These are phyloP conservation scores for Agelastica alni DNA, from an alignment of 2,888 invertebrate genomes.

Conservation along the genomic window DNA sequence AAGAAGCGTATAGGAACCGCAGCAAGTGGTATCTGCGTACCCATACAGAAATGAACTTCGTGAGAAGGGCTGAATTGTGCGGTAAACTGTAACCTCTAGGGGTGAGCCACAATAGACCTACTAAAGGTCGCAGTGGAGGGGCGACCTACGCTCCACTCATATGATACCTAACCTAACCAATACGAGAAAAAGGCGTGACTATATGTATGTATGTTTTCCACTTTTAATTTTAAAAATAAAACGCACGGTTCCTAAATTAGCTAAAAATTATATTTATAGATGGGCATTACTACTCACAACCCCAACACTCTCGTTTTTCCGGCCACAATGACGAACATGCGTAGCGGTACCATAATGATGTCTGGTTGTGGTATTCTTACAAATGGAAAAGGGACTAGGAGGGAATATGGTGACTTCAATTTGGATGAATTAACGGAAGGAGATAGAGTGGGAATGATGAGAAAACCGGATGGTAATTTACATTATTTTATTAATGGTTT, in stretches of 20 bases:
- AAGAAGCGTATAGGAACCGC: too few species aligned
- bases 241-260: neutral
- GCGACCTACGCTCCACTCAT: too few species aligned
- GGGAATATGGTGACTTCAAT: slow-evolving; percentile 93
- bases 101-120: too few species aligned
- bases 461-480: slow-evolving; percentile 80
- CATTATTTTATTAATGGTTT: slow-evolving; percentile 93
- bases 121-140: too few species aligned
- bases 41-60: too few species aligned
- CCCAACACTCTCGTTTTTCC: slow-evolving; percentile 89
- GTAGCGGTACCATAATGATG: slow-evolving; percentile 92
- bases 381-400: slow-evolving; percentile 90
- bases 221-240: neutral
- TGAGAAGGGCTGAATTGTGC: too few species aligned
- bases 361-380: slow-evolving; percentile 96
- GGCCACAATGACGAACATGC: slow-evolving; percentile 97
- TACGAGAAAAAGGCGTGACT: too few species aligned
- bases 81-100: too few species aligned
- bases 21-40: too few species aligned
- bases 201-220: too few species aligned
- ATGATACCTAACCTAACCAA: too few species aligned
- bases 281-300: slow-evolving; percentile 92
- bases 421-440: slow-evolving; percentile 92
- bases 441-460: slow-evolving; percentile 90
- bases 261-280: slow-evolving; percentile 58